These are phyloP conservation scores for Pectinophora gossypiella DNA, from an alignment of 1,140 invertebrate species.

Conservation along the genomic window DNA sequence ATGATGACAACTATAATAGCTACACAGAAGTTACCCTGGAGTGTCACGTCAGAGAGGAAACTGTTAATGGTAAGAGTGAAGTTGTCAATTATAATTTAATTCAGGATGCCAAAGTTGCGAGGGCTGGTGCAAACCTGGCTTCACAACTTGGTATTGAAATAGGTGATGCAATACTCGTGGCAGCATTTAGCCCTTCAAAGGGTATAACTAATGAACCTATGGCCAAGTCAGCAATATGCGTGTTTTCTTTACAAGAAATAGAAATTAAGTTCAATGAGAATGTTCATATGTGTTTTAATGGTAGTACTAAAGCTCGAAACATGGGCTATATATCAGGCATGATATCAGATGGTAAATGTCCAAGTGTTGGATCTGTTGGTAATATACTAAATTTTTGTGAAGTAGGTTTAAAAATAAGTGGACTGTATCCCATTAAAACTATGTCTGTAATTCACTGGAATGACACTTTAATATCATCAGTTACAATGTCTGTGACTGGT, in stretches of 20 bases:
- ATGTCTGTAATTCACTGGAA: slow-evolving; percentile 85
- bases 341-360: slow-evolving; percentile 93
- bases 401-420: slow-evolving; percentile 94
- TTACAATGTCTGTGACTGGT: slow-evolving; percentile 89
- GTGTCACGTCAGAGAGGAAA: slow-evolving; percentile 79
- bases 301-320: slow-evolving; percentile 91
- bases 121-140: slow-evolving; percentile 88
- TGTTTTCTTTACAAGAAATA: slow-evolving; percentile 91
- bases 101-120: slow-evolving; percentile 91
- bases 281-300: slow-evolving; percentile 98
- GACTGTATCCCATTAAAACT: slow-evolving; percentile 86
- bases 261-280: slow-evolving; percentile 96
- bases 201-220: slow-evolving; percentile 87
- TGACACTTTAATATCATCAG: slow-evolving; percentile 87
- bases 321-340: slow-evolving; percentile 95
- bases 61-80: slow-evolving; percentile 70
- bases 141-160: slow-evolving; percentile 84
- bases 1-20: slow-evolving; percentile 94
- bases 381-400: slow-evolving; percentile 95
- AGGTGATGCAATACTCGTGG: slow-evolving; percentile 87
- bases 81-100: slow-evolving; percentile 88
- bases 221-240: slow-evolving; percentile 88
- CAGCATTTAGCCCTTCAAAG: slow-evolving; percentile 89
- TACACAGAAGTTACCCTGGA: slow-evolving; percentile 96
- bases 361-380: slow-evolving; percentile 87